phyloP scores from a whole-genome alignment of 2,888 invertebrate genomes.

The Campoplex capitator region DNA sequence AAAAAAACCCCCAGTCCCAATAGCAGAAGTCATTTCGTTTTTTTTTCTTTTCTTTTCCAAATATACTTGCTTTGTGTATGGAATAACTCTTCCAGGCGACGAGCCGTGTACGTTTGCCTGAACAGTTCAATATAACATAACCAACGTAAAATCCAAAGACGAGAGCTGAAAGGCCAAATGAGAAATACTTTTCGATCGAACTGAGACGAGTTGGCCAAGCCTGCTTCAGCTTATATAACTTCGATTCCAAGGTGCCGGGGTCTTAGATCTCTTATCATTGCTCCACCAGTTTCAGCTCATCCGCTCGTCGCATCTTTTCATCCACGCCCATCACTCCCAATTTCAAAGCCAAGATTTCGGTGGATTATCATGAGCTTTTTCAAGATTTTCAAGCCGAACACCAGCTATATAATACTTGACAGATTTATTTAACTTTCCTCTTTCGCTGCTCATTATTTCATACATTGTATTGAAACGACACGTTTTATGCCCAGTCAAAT shows the following conservation, averaged over 20 bases:
- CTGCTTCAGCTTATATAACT: slow-evolving; percentile 76
- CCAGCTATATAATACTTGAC: background rate
- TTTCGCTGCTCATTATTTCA: background rate
- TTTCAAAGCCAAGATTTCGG: slow-evolving; percentile 74
- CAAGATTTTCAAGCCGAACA: slow-evolving; percentile 35
- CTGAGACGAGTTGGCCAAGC: slow-evolving; percentile 60
- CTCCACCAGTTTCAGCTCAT: slow-evolving; percentile 37
- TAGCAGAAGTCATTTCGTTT: slow-evolving; percentile 15
- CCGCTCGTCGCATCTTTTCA: slow-evolving; percentile 46
- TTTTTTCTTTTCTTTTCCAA: slow-evolving; percentile 6
- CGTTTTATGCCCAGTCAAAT: background rate
- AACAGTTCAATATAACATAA: slow-evolving; percentile 24
- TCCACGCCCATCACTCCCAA: slow-evolving; percentile 65
- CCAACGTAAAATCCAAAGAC: slow-evolving; percentile 78
- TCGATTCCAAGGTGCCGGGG: slow-evolving; percentile 55
- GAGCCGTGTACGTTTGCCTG: slow-evolving; percentile 62
- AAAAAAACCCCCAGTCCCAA: slow-evolving; percentile 43
- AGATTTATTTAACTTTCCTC: background rate
- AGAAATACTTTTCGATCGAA: slow-evolving; percentile 83
- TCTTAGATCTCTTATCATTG: slow-evolving; percentile 59
- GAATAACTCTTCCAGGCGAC: slow-evolving; percentile 62
- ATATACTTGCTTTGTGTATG: slow-evolving; percentile 3
- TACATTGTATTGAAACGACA: background rate
- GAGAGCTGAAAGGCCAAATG: slow-evolving; percentile 81
- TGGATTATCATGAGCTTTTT: slow-evolving; percentile 73